These are phyloP conservation scores for Stigmatopora nigra DNA, from an alignment of 2,113 vertebrate genomes.

Conservation along the genomic window DNA sequence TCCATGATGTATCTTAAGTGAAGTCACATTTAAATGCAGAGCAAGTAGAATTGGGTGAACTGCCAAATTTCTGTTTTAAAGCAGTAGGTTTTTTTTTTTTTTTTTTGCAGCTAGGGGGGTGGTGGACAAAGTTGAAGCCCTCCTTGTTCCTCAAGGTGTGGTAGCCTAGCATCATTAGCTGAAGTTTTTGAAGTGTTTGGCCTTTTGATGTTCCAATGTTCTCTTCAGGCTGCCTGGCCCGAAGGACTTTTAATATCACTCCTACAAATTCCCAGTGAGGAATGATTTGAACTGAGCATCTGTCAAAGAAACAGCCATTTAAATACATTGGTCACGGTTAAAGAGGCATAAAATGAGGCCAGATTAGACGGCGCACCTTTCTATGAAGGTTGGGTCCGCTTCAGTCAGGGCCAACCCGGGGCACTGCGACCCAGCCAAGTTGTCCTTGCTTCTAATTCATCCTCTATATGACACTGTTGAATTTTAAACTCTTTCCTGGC, in stretches of 20 bases:
- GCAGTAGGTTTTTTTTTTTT: slow-evolving; percentile 51
- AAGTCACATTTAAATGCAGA: slow-evolving; percentile 57
- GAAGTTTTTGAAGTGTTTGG: slow-evolving; percentile 76
- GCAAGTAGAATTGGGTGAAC: slow-evolving; percentile 37
- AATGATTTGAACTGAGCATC: slow-evolving; percentile 75
- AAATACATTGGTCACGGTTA: slow-evolving; percentile 77
- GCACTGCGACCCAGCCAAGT: slow-evolving; percentile 38
- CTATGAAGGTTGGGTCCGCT: slow-evolving; percentile 44
- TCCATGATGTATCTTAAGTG: slow-evolving; percentile 55
- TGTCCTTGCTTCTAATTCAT: slow-evolving; percentile 51
- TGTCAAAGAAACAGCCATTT: slow-evolving; percentile 74
- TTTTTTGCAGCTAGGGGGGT: slow-evolving; percentile 43
- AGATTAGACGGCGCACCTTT: slow-evolving; percentile 74
- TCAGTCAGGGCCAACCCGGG: slow-evolving; percentile 41
- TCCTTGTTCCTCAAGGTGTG: slow-evolving; percentile 58
- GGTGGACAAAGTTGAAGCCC: slow-evolving; percentile 61
- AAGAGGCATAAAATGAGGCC: slow-evolving; percentile 78
- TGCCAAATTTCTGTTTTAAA: slow-evolving; percentile 68
- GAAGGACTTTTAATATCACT: slow-evolving; percentile 77
- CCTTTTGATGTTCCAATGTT: slow-evolving; percentile 76
- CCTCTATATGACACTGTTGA: slow-evolving; percentile 45
- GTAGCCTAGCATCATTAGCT: slow-evolving; percentile 70
- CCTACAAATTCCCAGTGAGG: slow-evolving; percentile 74
- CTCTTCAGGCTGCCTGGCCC: slow-evolving; percentile 71
- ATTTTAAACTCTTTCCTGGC: slow-evolving; percentile 41